Evolutionary conservation across 2,888 invertebrate species (phyloP).

Genomic region (Hemicrepidius hirtus): DNA sequence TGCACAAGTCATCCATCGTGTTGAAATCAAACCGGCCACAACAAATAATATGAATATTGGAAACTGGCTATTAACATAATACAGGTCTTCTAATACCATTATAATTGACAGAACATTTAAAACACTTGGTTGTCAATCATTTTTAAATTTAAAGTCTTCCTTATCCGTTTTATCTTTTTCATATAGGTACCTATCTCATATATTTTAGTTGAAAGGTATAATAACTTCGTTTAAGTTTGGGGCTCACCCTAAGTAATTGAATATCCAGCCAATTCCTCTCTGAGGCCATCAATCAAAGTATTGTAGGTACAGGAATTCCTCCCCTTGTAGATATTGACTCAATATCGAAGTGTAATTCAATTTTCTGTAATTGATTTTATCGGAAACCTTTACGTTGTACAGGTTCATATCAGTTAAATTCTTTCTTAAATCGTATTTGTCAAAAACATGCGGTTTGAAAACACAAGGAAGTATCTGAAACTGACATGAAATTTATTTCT

Average conservation of each 20-base stretch:
- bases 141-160: background rate
- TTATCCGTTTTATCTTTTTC: background rate
- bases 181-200: background rate
- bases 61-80: too few species aligned
- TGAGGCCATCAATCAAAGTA: conserved; percentile 45
- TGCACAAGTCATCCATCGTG: too few species aligned
- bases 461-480: conserved; percentile 33
- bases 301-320: conserved; percentile 32
- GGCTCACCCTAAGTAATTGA: conserved; percentile 38
- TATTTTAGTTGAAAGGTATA: conserved; percentile 7
- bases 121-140: too few species aligned
- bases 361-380: conserved; percentile 49
- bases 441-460: conserved; percentile 35
- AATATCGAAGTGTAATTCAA: conserved; percentile 44
- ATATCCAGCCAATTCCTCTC: conserved; percentile 26
- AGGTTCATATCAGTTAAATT: conserved; percentile 40
- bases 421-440: conserved; percentile 45
- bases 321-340: conserved; percentile 34
- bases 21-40: too few species aligned
- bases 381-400: conserved; percentile 20
- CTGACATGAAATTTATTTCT: conserved; percentile 23
- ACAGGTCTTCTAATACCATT: too few species aligned
- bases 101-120: too few species aligned
- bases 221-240: conserved; percentile 30
- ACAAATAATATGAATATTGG: too few species aligned